Evolutionary conservation across 2,113 vertebrate genomes (phyloP).

Genomic region (Thalassoma bifasciatum): DNA sequence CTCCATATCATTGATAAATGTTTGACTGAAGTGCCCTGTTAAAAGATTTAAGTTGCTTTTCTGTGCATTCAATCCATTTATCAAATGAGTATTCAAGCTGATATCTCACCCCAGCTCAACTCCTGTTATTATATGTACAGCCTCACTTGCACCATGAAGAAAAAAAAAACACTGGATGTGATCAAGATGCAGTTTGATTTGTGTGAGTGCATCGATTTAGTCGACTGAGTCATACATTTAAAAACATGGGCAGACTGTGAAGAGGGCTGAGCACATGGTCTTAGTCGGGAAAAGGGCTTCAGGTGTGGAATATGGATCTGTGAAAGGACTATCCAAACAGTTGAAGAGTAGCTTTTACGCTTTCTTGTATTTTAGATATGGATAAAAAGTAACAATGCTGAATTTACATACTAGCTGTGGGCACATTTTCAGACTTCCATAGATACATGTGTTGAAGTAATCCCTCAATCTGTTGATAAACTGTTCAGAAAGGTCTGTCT

Average conservation of each 20-base stretch:
- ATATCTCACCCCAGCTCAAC: constrained; percentile 3
- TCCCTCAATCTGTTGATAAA: too few species aligned
- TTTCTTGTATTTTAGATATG: too few species aligned
- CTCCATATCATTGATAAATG: background rate
- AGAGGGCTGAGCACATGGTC: background rate
- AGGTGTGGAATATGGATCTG: background rate
- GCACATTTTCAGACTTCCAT: too few species aligned
- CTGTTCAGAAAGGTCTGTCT: too few species aligned
- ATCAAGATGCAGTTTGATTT: constrained; percentile 26
- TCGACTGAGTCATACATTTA: constrained; percentile 3
- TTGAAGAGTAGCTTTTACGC: too few species aligned
- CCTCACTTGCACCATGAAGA: background rate
- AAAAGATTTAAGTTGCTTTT: background rate
- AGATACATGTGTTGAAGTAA: too few species aligned
- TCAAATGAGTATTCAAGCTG: constrained; percentile 5
- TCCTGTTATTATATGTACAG: background rate
- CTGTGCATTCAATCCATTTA: constrained; percentile 2
- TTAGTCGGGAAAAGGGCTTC: background rate
- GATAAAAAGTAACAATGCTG: too few species aligned
- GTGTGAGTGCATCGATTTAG: constrained; percentile 23
- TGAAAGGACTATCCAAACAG: too few species aligned
- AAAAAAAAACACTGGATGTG: constrained; percentile 15
- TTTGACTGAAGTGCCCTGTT: background rate
- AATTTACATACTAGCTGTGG: too few species aligned
- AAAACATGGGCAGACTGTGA: constrained; percentile 23